These are phyloP conservation scores for Galaxea fascicularis DNA, from an alignment of 92 coral and sea anemone genomes.

Conservation along the genomic window DNA sequence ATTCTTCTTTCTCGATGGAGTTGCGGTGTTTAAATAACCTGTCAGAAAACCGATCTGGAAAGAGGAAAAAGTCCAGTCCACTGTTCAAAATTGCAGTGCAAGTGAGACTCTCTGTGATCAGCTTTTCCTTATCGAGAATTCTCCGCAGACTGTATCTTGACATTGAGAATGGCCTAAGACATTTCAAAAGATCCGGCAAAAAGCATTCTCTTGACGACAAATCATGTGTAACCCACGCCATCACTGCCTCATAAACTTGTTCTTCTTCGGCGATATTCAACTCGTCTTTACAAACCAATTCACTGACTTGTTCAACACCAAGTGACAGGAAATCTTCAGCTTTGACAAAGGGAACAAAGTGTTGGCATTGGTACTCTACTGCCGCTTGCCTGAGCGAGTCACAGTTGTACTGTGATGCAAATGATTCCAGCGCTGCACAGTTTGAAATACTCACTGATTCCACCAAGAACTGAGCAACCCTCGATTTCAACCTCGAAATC, in stretches of 20 bases:
- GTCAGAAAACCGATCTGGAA: background rate
- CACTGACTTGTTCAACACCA: constrained; percentile 76
- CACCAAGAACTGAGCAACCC: background rate
- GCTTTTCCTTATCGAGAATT: constrained; percentile 1
- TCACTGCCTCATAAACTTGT: constrained; percentile 88
- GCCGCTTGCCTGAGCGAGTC: constrained; percentile 7
- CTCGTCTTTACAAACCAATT: constrained; percentile 87
- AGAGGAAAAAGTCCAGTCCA: constrained; percentile 45
- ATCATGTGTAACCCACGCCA: constrained; percentile 91
- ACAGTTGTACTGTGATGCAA: constrained; percentile 32
- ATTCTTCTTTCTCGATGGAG: constrained; percentile 45
- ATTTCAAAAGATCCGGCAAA: constrained; percentile 17
- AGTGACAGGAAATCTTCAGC: constrained; percentile 86
- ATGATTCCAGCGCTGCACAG: constrained; percentile 5
- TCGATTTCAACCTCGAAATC: constrained; percentile 59
- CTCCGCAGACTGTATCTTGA: constrained; percentile 1
- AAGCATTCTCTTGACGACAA: constrained; percentile 26
- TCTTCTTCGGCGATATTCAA: constrained; percentile 78
- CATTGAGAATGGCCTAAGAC: constrained; percentile 17
- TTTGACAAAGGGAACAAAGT: constrained; percentile 43
- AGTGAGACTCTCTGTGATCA: background rate
- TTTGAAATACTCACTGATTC: constrained; percentile 9
- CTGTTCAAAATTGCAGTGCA: background rate
- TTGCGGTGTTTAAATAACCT: constrained; percentile 39
- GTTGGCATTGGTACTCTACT: background rate